These are phyloP conservation scores for Nomada ferruginata DNA, from an alignment of 2,888 invertebrate genomes.

Conservation along the genomic window DNA sequence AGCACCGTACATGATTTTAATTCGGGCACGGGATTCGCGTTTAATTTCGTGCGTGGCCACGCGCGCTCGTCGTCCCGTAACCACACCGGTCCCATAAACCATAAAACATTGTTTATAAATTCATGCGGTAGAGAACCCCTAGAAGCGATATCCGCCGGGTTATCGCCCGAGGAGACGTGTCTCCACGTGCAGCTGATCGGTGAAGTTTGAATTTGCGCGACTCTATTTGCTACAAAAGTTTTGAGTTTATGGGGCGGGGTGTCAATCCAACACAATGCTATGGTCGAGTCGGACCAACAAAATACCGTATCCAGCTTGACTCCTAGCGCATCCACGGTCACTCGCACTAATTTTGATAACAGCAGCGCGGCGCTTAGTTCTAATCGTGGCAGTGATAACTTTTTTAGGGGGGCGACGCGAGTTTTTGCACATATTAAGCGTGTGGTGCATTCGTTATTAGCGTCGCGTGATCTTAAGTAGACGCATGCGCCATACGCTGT, in stretches of 20 bases:
- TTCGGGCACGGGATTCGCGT: background rate
- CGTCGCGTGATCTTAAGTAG: background rate
- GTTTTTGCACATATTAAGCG: too few species aligned
- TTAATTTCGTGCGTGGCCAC: background rate
- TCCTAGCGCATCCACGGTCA: too few species aligned
- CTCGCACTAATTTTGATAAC: too few species aligned
- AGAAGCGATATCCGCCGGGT: conserved; percentile 21
- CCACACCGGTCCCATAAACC: conserved; percentile 17
- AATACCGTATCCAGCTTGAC: too few species aligned
- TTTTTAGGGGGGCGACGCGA: too few species aligned
- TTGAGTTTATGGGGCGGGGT: conserved; percentile 4
- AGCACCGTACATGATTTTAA: background rate
- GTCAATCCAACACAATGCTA: conserved; percentile 1
- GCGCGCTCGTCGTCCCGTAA: background rate
- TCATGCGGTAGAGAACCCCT: background rate
- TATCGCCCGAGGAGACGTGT: conserved; percentile 10
- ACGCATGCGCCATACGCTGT: background rate
- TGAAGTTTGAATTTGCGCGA: conserved; percentile 10
- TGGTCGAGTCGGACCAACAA: conserved; percentile 8
- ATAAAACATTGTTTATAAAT: background rate
- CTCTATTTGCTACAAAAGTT: conserved; percentile 17
- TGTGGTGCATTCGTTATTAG: background rate
- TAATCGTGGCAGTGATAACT: too few species aligned
- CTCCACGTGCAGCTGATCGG: background rate
- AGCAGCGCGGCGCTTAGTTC: too few species aligned